phyloP scores from a whole-genome alignment of 2,797 vertebrate species.

The Acanthornis magna region DNA sequence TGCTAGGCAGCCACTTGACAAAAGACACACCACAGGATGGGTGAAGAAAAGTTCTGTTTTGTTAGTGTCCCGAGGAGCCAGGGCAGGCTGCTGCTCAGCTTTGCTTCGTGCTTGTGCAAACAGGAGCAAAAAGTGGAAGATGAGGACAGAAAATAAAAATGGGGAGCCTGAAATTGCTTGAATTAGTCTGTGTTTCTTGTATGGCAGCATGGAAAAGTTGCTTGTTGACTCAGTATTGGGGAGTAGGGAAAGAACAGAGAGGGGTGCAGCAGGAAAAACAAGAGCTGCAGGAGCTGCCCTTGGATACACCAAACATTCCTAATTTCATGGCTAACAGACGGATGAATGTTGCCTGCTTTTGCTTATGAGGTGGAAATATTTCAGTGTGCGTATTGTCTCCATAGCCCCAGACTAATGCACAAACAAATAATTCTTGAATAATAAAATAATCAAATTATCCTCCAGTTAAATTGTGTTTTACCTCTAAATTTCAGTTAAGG shows the following conservation, averaged over 20 bases:
- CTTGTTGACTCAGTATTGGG: not conserved
- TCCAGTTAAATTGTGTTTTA: not conserved
- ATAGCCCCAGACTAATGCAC: not conserved
- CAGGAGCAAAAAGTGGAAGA: not conserved
- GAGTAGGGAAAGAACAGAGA: not conserved
- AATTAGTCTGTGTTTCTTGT: not conserved
- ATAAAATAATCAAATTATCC: not conserved
- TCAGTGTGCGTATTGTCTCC: not conserved
- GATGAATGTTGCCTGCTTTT: not conserved
- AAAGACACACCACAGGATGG: not conserved
- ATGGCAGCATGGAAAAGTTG: not conserved
- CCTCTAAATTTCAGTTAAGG: not conserved
- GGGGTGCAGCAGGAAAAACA: not conserved
- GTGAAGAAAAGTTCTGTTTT: not conserved
- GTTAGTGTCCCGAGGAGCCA: not conserved
- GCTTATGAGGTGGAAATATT: not conserved
- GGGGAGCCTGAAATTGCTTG: not conserved
- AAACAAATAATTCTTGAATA: conserved; percentile 6
- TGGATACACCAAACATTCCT: not conserved
- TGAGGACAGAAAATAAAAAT: not conserved
- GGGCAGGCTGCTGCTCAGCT: not conserved
- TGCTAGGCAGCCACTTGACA: not conserved
- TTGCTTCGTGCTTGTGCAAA: not conserved
- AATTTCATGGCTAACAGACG: not conserved
- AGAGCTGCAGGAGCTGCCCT: not conserved